phyloP scores from a whole-genome alignment of 2,113 vertebrate species.

The Gnathonemus longibarbis region DNA sequence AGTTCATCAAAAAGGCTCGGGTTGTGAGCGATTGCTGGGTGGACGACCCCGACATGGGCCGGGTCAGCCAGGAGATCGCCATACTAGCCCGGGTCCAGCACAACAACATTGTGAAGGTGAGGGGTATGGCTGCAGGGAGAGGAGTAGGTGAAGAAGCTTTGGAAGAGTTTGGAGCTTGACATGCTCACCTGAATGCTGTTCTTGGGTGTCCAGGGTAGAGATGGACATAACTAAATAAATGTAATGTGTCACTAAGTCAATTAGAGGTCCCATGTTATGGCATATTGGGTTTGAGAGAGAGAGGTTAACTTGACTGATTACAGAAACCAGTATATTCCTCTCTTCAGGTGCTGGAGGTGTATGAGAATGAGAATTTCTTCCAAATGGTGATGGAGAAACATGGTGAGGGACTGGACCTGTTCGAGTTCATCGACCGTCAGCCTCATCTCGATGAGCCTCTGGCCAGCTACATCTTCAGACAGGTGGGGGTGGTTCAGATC shows the following conservation, averaged over 20 bases:
- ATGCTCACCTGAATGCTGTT: neutral
- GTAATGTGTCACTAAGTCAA: neutral
- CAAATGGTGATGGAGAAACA: constrained; percentile 96
- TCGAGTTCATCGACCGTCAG: constrained; percentile 84
- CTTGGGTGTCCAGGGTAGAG: neutral
- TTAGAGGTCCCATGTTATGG: neutral
- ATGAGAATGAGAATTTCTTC: constrained; percentile 84
- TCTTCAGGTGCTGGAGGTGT: constrained; percentile 75
- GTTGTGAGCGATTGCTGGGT: constrained; percentile 85
- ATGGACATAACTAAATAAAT: neutral
- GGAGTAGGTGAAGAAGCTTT: neutral
- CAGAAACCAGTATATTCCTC: neutral
- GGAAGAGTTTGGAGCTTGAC: neutral
- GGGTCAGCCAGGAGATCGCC: constrained; percentile 79
- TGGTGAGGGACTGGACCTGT: constrained; percentile 83
- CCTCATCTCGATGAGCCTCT: constrained; percentile 81
- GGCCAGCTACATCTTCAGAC: constrained; percentile 87
- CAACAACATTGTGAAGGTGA: constrained; percentile 80
- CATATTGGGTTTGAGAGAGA: neutral
- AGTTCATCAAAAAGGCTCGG: constrained; percentile 85
- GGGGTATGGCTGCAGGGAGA: neutral
- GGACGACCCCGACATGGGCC: constrained; percentile 74
- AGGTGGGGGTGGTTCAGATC: constrained; percentile 56
- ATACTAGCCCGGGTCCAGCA: constrained; percentile 77
- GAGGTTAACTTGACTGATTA: neutral